A percentile compares a stretch with the other conserved stretches of the same genome.
These are phyloP conservation scores for Capitulum mitella DNA, from an alignment of 2,888 invertebrate species.

Conservation along the genomic window DNA sequence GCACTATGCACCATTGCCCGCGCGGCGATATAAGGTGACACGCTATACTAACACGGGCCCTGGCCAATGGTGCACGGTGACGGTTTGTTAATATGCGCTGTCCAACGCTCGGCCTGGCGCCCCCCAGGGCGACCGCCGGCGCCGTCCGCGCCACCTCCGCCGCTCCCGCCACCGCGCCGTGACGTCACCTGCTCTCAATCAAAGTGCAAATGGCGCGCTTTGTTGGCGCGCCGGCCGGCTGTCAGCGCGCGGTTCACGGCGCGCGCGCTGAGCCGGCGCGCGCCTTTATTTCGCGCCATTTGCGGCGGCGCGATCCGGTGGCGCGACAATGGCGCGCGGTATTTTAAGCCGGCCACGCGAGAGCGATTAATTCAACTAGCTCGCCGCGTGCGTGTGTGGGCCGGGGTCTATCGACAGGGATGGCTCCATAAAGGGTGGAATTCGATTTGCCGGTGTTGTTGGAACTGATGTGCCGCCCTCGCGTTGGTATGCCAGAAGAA, in stretches of 20 bases:
- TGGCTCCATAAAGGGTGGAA: background rate
- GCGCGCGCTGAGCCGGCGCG: conserved; percentile 6
- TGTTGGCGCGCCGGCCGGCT: background rate
- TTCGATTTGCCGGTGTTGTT: conserved; percentile 1
- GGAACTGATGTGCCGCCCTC: background rate
- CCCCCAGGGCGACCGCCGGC: background rate
- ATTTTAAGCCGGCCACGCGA: conserved; percentile 16
- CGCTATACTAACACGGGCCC: background rate
- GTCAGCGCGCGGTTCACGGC: background rate
- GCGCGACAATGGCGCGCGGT: conserved; percentile 5
- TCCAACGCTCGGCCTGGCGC: background rate
- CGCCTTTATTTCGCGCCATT: conserved; percentile 8
- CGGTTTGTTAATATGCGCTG: conserved; percentile 12
- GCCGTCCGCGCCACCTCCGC: background rate
- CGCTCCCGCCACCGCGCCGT: background rate
- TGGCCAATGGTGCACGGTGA: background rate
- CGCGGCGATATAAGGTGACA: background rate
- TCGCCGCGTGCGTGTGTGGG: background rate
- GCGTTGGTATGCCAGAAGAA: background rate
- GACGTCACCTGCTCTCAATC: conserved; percentile 10
- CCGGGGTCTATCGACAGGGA: background rate
- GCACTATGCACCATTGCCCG: background rate
- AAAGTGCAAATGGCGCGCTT: conserved; percentile 12
- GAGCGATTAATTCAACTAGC: background rate
- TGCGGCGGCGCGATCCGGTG: background rate